Base-by-base conservation (phyloP, 1,140 invertebrate genomes). In the Brachionus calyciflorus region DNA sequence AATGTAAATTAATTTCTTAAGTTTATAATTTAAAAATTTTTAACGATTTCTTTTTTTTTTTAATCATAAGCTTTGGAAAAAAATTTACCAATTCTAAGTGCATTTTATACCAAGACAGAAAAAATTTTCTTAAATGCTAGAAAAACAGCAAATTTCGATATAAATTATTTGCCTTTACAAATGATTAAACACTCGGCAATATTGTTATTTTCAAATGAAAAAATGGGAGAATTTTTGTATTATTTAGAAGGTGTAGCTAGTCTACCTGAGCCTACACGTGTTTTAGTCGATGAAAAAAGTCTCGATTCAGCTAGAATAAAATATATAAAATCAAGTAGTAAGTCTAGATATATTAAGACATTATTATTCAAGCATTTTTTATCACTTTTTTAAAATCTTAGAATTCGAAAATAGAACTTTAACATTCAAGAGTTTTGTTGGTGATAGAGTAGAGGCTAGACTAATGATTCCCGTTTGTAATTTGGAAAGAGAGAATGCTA, bases 401-500 rank as follows among this genome's bases (percentile, higher is more conserved):
- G 82, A 81, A 12, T 81, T 81, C 33, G 81, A 82, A 79, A 81
- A 83, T 33, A 76, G 77, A 60, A 80, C 82, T 9, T 79, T 85
- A 1, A 84, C 82, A 78, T 85, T 83, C 83, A 84, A 82, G 65
- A 84, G 83, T 80, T 82, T 85, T 60, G 77, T 80, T n/a, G 81
- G 81, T 5, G 78, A 81, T 68, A 78, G 78, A 26, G 68, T 85
- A 14, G 78, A 82, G 46, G 81, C 84, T 60, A 81, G 77, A 10
- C 77, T 85, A 10, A 69, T 77, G n/a, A 80, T 85, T 24, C 84
- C 83, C n/a, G 69, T 82, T 46, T 81, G 70, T 68, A 85, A 85
- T 78, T 77, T 79, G 28, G 78, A 80, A 17, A 80, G 79, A 48
- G 83, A 85, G 73, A 80, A 80, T 33, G 84, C 83, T 17, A 80